phyloP scores from a whole-genome alignment of 2,797 vertebrate genomes.

The Esox masquinongy region DNA sequence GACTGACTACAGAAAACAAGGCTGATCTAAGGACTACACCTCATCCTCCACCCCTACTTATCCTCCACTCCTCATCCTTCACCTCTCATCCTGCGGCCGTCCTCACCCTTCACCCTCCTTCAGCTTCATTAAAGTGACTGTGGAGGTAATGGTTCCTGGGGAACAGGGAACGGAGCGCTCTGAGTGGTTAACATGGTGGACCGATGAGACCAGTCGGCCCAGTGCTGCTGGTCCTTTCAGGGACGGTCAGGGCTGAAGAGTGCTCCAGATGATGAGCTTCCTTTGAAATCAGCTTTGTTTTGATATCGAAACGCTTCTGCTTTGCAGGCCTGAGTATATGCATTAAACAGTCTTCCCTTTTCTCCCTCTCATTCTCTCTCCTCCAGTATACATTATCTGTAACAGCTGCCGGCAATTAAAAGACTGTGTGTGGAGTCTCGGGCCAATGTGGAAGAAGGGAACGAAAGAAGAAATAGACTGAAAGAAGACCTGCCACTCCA shows the following conservation, averaged over 20 bases:
- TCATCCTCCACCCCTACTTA: not conserved
- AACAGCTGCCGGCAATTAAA: conserved; percentile 80
- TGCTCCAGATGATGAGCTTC: conserved; percentile 68
- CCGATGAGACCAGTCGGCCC: not conserved
- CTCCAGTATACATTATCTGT: conserved; percentile 47
- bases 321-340: conserved; percentile 55
- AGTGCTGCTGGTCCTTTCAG: conserved; percentile 42
- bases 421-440: conserved; percentile 60
- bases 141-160: not conserved
- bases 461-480: conserved; percentile 35
- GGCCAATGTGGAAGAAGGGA: conserved; percentile 49
- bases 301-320: conserved; percentile 67
- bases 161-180: not conserved
- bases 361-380: not conserved
- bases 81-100: no score
- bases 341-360: conserved; percentile 52
- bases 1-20: not conserved
- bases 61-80: no score
- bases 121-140: not conserved
- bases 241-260: conserved; percentile 54
- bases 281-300: conserved; percentile 52
- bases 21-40: not conserved
- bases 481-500: conserved; percentile 12
- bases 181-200: not conserved
- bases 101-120: not conserved